These are phyloP conservation scores for Tyria jacobaeae DNA, from an alignment of 2,888 invertebrate species.

Conservation along the genomic window DNA sequence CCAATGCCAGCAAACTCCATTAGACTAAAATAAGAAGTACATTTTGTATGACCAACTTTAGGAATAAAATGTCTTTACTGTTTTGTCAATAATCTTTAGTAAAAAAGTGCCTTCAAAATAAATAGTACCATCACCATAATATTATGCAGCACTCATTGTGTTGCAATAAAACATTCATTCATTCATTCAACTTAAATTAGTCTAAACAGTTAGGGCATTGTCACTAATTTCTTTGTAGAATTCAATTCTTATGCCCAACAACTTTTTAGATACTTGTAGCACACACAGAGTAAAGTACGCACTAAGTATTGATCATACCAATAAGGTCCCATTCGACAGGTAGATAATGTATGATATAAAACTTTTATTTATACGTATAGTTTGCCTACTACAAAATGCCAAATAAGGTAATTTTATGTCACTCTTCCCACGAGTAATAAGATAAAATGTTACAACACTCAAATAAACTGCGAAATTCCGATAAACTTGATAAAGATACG, in stretches of 20 bases:
- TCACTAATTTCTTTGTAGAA: background rate
- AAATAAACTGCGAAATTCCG: constrained; percentile 4
- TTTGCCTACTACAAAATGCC: constrained; percentile 3
- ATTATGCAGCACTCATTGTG: no score
- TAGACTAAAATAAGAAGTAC: no score
- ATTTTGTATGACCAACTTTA: no score
- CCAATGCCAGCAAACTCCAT: no score
- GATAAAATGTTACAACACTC: constrained; percentile 7
- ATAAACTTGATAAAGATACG: constrained; percentile 1
- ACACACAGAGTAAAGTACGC: constrained; percentile 19
- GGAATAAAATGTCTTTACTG: no score
- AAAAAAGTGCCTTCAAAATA: no score
- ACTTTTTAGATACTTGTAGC: constrained; percentile 16
- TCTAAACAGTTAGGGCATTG: no score
- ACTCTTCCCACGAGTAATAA: constrained; percentile 5
- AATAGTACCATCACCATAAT: no score
- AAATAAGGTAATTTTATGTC: background rate
- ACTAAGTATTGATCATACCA: constrained; percentile 24
- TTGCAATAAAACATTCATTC: no score
- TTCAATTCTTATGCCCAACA: background rate
- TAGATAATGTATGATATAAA: no score
- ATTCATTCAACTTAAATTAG: no score
- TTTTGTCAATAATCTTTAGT: no score
- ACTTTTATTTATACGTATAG: constrained; percentile 8
- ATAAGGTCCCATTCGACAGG: constrained; percentile 5